These are phyloP conservation scores for Capitulum mitella DNA, from an alignment of 2,888 invertebrate species.

Conservation along the genomic window DNA sequence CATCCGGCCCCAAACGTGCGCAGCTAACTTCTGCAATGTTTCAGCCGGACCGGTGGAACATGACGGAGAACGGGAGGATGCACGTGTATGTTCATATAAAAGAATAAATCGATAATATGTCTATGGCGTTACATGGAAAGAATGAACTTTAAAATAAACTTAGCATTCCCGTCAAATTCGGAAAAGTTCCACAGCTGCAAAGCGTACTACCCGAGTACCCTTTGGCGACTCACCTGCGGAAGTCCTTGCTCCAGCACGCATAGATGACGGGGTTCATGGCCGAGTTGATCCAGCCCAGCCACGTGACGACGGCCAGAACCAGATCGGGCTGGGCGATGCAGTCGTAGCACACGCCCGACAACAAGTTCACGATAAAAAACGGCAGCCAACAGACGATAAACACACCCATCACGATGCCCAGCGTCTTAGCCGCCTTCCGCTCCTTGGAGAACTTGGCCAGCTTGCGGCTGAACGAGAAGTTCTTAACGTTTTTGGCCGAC, in stretches of 20 bases:
- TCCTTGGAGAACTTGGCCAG: conserved; percentile 93
- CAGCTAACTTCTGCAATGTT: too few species aligned
- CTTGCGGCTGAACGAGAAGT: conserved; percentile 86
- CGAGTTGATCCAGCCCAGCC: conserved; percentile 93
- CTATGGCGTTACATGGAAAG: neutral
- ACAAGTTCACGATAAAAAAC: conserved; percentile 88
- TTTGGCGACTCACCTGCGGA: conserved; percentile 65
- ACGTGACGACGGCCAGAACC: conserved; percentile 79
- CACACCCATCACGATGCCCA: conserved; percentile 48
- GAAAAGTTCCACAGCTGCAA: neutral
- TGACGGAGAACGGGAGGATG: too few species aligned
- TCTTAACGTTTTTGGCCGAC: conserved; percentile 51
- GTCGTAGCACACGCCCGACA: conserved; percentile 79
- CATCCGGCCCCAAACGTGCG: too few species aligned
- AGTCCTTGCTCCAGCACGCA: conserved; percentile 96
- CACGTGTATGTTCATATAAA: too few species aligned
- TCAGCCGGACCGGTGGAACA: too few species aligned
- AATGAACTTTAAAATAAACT: neutral
- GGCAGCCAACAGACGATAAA: conserved; percentile 97
- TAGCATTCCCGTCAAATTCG: neutral
- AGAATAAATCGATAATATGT: neutral
- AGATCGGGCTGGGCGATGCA: conserved; percentile 83
- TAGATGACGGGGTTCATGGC: conserved; percentile 97
- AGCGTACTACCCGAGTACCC: too few species aligned
- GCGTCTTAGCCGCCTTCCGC: conserved; percentile 93